A percentile compares a stretch with the other conserved stretches of the same genome.
These are phyloP conservation scores for Pterophyllum scalare DNA, from an alignment of 2,113 vertebrate species.

Conservation along the genomic window DNA sequence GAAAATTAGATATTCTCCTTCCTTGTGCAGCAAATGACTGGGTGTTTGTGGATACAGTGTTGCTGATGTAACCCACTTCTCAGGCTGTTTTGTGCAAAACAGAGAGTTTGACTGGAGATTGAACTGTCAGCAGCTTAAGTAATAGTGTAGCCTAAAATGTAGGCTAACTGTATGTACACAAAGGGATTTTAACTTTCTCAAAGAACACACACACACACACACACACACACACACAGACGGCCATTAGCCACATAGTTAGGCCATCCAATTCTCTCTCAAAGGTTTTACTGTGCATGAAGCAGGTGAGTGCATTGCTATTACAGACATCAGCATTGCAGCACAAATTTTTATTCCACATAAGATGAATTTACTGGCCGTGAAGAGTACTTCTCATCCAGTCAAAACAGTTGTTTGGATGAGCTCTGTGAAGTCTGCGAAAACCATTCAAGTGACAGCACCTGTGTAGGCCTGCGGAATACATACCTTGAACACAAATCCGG, in stretches of 20 bases:
- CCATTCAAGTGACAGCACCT: neutral
- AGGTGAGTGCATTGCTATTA: constrained; percentile 23
- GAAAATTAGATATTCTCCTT: neutral
- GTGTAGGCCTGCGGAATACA: neutral
- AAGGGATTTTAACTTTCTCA: neutral
- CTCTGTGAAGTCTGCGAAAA: neutral
- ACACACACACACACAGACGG: neutral
- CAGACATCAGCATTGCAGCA: neutral
- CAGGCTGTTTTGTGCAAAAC: neutral
- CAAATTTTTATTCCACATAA: neutral
- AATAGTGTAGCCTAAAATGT: constrained; percentile 8
- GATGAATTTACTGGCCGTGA: neutral
- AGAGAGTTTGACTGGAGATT: constrained; percentile 11
- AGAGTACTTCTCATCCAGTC: neutral
- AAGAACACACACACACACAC: neutral
- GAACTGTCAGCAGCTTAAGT: constrained; percentile 17
- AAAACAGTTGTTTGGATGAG: neutral
- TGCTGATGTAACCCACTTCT: constrained; percentile 18
- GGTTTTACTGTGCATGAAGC: neutral
- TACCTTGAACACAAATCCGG: neutral
- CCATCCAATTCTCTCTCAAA: neutral
- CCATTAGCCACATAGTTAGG: neutral
- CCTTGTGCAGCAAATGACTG: neutral
- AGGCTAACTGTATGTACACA: constrained; percentile 15
- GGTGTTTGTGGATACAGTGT: neutral